These are phyloP conservation scores for Didymodactylos carnosus DNA, from an alignment of 2,888 invertebrate species.

Conservation along the genomic window DNA sequence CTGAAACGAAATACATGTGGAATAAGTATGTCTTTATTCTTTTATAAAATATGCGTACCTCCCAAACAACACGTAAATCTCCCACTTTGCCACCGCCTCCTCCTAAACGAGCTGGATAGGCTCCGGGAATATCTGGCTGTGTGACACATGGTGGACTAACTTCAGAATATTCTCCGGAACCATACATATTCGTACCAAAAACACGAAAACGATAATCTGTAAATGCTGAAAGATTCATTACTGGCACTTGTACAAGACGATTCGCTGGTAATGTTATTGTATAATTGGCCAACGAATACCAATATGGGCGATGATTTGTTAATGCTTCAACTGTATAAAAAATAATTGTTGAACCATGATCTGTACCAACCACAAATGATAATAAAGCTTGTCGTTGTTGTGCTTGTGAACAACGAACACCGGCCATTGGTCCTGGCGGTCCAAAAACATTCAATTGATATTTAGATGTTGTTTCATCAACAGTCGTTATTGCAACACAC, in stretches of 20 bases:
- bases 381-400: conserved; percentile 1
- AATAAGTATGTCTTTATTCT: too few species aligned
- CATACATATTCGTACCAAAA: conserved; percentile 3
- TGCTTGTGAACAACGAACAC: conserved; percentile 7
- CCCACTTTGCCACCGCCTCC: conserved; percentile 14
- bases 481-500: conserved; percentile 11
- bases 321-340: conserved; percentile 11
- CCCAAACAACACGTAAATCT: conserved; percentile 10
- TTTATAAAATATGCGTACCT: too few species aligned
- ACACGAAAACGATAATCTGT: conserved; percentile 12
- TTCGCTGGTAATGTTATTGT: neutral
- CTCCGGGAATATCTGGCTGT: conserved; percentile 4
- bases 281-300: conserved; percentile 4
- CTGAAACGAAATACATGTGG: too few species aligned
- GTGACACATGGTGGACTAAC: conserved; percentile 7
- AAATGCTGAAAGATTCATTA: conserved; percentile 4
- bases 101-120: neutral
- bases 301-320: conserved; percentile 9
- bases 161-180: conserved; percentile 6
- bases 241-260: neutral
- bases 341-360: conserved; percentile 9
- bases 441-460: conserved; percentile 9
- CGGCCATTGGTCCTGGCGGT: conserved; percentile 9
- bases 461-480: neutral
- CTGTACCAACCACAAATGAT: conserved; percentile 4